Base-by-base conservation (phyloP, 2,888 invertebrate genomes). In the Trachelus tabidus region DNA sequence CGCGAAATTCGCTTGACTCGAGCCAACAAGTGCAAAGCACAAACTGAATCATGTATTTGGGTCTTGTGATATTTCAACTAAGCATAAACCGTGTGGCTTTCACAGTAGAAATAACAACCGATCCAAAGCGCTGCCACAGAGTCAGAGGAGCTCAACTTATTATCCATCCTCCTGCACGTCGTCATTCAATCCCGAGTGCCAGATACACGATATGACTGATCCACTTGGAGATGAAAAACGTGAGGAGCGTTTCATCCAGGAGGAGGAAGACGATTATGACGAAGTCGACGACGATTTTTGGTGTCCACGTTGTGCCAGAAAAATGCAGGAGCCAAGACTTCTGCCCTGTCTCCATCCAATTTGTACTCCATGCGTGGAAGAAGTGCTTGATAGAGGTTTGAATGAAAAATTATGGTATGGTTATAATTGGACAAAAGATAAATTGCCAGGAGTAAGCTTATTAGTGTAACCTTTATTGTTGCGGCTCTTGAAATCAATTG, bases 331-430 rank as follows among this genome's bases (percentile, higher is more conserved):
- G 73, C 90, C 90, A 3, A 83, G 90, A 76, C 81, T 90, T 23
- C 86, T 90, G 69, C 87, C 89, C 69, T 91, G 90, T 73, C 83
- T 91, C 9, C 90, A 90, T 83, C 86, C 90, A 6, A 87, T 91
- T 37, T 91, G 90, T 79, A 86, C 84, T 6, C 79, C 83, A 6
- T 90, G 90, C 80, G 85, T 90, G 76, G 85, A 85, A 15, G 87
- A 89, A 78, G 31, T 76, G 33, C n/a, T 73, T 34, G 69, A 34
- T 11, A 69, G 75, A 30, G 78, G 78, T 78, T 56, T 56, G 56
- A 23, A 56, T 23, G 23, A 6, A 9, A 56, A 56, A 56, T 56
- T 6, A 23, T 23, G 6, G 9, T 56, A 9, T 23, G 9, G 2
- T 40, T 56, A 9, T 40, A 0, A 23, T 56, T 56, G 15, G 23